Evolutionary conservation across 2,888 invertebrate genomes (phyloP).

Genomic region (Drosophila limbata): DNA sequence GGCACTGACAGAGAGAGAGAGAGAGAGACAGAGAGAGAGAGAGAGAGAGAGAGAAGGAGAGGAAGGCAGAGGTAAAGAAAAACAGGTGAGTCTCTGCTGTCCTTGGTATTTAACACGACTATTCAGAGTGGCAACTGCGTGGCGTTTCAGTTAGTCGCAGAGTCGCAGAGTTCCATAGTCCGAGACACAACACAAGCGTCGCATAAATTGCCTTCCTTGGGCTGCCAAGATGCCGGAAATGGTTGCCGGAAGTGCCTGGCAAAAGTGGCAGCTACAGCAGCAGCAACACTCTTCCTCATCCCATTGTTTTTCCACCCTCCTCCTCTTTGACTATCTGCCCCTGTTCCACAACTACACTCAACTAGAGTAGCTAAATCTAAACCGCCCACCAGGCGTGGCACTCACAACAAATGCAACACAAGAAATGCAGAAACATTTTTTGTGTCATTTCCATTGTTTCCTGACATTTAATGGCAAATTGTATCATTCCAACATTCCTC

Average conservation of each 20-base stretch:
- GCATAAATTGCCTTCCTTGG: slow-evolving; percentile 50
- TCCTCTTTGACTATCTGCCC: not conserved
- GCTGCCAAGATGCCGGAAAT: slow-evolving; percentile 48
- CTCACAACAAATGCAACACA: slow-evolving; percentile 15
- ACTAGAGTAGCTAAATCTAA: not conserved
- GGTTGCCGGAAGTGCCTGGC: slow-evolving; percentile 49
- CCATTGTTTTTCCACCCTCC: not conserved
- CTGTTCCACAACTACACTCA: not conserved
- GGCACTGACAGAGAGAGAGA: not conserved
- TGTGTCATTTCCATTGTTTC: slow-evolving; percentile 40
- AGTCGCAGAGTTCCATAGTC: slow-evolving; percentile 26
- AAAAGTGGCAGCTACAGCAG: slow-evolving; percentile 30
- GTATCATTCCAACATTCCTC: slow-evolving; percentile 16
- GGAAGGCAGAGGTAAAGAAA: too few species aligned
- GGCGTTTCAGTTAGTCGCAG: slow-evolving; percentile 32
- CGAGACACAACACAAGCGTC: slow-evolving; percentile 31
- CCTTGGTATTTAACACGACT: slow-evolving; percentile 56
- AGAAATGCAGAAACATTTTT: slow-evolving; percentile 14
- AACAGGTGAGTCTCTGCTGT: slow-evolving; percentile 23
- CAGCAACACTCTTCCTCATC: not conserved
- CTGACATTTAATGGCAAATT: slow-evolving; percentile 31
- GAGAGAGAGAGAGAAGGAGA: not conserved
- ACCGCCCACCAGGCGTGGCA: slow-evolving; percentile 2
- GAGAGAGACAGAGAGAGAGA: not conserved
- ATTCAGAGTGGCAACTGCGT: slow-evolving; percentile 46